Percentiles rank a stretch among this genome's conserved stretches.
These are phyloP conservation scores for Lepidothrix coronata DNA, from an alignment of 2,113 vertebrate genomes.

Conservation along the genomic window DNA sequence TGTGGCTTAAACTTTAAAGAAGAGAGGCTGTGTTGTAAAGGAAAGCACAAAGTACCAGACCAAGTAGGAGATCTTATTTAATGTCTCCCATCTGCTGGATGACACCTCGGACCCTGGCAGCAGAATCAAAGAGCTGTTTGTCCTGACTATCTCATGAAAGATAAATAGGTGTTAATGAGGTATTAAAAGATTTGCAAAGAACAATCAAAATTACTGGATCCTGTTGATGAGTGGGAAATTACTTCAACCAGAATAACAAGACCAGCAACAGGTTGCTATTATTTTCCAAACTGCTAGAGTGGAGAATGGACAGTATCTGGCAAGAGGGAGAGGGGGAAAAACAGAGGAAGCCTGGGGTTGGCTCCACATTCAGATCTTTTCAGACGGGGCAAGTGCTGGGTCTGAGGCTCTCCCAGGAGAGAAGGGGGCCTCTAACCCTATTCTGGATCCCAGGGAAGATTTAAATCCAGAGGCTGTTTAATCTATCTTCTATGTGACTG, in stretches of 20 bases:
- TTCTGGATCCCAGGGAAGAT: not conserved
- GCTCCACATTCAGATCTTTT: not conserved
- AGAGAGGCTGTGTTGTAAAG: not conserved
- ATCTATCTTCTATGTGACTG: not conserved
- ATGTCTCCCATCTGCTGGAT: not conserved
- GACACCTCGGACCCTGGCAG: not conserved
- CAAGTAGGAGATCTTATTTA: not conserved
- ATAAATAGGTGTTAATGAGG: not conserved
- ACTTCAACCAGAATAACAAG: not conserved
- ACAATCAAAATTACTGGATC: not conserved
- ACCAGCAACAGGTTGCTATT: not conserved
- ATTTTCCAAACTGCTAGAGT: not conserved
- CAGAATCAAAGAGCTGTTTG: not conserved
- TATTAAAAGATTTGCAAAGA: not conserved
- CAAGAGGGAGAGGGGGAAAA: not conserved
- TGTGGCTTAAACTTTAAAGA: slow-evolving; percentile 79
- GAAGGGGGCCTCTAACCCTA: not conserved
- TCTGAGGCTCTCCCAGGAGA: not conserved
- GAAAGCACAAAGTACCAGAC: not conserved
- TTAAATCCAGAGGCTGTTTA: not conserved
- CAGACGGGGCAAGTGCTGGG: not conserved
- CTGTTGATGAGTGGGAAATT: not conserved
- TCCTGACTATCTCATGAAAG: not conserved
- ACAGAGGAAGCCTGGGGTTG: not conserved
- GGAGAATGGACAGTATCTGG: not conserved